Base-by-base conservation (phyloP, 2,797 vertebrate species). In the Chelonia mydas region DNA sequence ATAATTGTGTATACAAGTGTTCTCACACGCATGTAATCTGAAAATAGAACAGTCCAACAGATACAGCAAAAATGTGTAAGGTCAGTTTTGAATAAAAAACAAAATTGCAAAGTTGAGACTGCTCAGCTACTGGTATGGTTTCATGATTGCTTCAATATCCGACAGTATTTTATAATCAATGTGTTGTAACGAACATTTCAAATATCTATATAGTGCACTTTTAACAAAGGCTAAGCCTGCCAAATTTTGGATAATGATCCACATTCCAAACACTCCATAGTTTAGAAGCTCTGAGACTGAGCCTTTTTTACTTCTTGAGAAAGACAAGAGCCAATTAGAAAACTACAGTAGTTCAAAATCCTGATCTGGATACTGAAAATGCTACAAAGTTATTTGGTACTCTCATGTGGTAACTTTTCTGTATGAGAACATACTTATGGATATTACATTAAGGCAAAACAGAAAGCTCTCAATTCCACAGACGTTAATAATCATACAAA, bases 401-500 rank as follows among this genome's bases (percentile, higher is more conserved):
- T 81, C 65, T 86, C 76, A 78, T 77, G 80, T 49, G 47, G 49
- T 84, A 57, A 53, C 10, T 91, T 86, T 90, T 72, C 81, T 93
- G 41, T 88, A 86, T 93, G 84, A 93, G 88, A 97, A 96, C 53
- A 59, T 49, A 81, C 90, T 95, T 96, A 96, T 96, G 97, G 96
- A 96, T 97, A 97, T 97, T 94, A 95, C 97, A 97, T 97, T 97
- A 97, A 97, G 96, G 88, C 86, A 91, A 96, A 97, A 80, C 93
- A 97, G 95, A 97, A 97, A 94, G 81, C 91, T 90, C 93, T 97
- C 81, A 92, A 86, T 80, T 97, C 97, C 74, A 72, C 0, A 1
- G 97, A 95, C 97, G 96, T 97, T 97, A 98, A 97, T 98, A 97
- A 97, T 92, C 83, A 83, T 28, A 94, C 93, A 95, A 96, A 97